Evolutionary conservation across 2,888 invertebrate species (phyloP).

Genomic region (Agrochola circellaris): DNA sequence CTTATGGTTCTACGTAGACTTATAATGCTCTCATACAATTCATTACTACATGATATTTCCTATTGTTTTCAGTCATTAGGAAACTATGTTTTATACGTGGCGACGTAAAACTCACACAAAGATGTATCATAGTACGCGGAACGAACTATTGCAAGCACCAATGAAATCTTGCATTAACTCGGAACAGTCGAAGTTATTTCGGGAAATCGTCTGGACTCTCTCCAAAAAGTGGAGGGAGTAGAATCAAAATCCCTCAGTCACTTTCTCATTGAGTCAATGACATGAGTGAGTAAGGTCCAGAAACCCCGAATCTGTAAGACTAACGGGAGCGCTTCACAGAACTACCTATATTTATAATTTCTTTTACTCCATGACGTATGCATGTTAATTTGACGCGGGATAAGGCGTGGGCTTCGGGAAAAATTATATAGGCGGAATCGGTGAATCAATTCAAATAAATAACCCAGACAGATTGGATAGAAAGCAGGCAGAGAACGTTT

Average conservation of each 20-base stretch:
- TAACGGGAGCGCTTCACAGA: constrained; percentile 72
- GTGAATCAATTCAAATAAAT: constrained; percentile 67
- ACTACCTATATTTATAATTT: constrained; percentile 75
- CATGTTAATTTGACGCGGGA: constrained; percentile 58
- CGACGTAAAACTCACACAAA: constrained; percentile 64
- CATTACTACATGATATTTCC: constrained; percentile 28
- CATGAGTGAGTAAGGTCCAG: constrained; percentile 75
- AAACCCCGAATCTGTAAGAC: constrained; percentile 61
- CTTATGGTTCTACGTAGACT: background rate
- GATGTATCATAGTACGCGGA: constrained; percentile 69
- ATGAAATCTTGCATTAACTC: constrained; percentile 83
- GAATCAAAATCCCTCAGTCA: constrained; percentile 86
- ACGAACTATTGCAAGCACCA: constrained; percentile 78
- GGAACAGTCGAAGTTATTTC: constrained; percentile 86
- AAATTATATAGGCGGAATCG: constrained; percentile 58
- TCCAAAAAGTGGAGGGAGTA: constrained; percentile 83
- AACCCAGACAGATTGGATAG: constrained; percentile 55
- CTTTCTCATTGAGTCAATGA: constrained; percentile 88
- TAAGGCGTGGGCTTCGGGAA: constrained; percentile 64
- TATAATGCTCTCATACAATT: constrained; percentile 18
- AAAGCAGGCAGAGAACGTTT: constrained; percentile 62
- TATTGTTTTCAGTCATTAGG: constrained; percentile 47
- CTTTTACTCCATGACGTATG: constrained; percentile 58
- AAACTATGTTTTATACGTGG: constrained; percentile 48
- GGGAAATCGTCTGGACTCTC: constrained; percentile 87